A percentile compares a stretch with the other conserved stretches of the same genome.
These are phyloP conservation scores for Opisthocomus hoazin DNA, from an alignment of 2,113 vertebrate genomes.

Conservation along the genomic window DNA sequence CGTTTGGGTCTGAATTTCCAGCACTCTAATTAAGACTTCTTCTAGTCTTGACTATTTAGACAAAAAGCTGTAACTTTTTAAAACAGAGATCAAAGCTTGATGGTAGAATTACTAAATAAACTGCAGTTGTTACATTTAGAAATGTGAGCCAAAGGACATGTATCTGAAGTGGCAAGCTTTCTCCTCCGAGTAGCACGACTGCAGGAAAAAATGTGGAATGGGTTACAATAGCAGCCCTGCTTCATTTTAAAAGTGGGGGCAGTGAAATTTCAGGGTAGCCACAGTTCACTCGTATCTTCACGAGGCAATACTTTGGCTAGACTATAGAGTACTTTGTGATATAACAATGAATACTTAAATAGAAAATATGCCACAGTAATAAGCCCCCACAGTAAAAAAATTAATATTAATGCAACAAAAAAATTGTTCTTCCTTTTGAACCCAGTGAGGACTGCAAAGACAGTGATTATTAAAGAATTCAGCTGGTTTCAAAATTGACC, in stretches of 20 bases:
- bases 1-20: not conserved
- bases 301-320: not conserved
- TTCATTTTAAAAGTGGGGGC: not conserved
- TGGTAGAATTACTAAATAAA: slow-evolving; percentile 3
- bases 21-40: not conserved
- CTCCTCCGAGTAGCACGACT: not conserved
- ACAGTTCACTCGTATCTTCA: not conserved
- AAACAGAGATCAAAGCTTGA: not conserved
- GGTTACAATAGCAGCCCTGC: not conserved
- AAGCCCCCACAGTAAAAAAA: slow-evolving; percentile 54
- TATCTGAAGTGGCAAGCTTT: not conserved
- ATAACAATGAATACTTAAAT: slow-evolving; percentile 59
- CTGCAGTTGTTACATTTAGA: not conserved
- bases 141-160: slow-evolving; percentile 33
- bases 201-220: not conserved
- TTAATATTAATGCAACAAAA: slow-evolving; percentile 66
- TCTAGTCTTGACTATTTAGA: not conserved
- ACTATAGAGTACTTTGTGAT: not conserved
- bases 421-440: slow-evolving; percentile 55
- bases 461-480: slow-evolving; percentile 31
- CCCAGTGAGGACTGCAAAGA: slow-evolving; percentile 31
- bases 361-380: slow-evolving; percentile 45
- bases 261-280: not conserved
- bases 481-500: slow-evolving; percentile 51
- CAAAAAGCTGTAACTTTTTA: not conserved